Base-by-base conservation (phyloP, 2,113 vertebrate genomes). In the Dryoscopus gambensis region DNA sequence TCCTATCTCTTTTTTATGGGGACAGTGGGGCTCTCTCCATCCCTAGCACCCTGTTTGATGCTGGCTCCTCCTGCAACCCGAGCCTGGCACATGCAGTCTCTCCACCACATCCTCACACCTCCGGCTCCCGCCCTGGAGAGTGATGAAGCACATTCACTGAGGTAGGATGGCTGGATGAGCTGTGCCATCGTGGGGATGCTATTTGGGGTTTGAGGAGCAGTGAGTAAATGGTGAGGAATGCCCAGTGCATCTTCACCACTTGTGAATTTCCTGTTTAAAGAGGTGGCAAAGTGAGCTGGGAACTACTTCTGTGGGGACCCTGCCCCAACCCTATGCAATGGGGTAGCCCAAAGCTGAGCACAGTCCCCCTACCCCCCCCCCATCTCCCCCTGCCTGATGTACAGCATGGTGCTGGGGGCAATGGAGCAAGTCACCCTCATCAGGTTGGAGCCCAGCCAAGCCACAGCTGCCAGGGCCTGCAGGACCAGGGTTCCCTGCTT, bases 191-290 rank as follows among this genome's bases (percentile, higher is more conserved):
- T n/a, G n/a, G n/a, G n/a, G n/a, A n/a, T n/a, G n/a, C n/a, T n/a
- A n/a, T n/a, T n/a, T n/a, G n/a, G n/a, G n/a, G n/a, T n/a, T n/a
- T n/a, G n/a, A n/a, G n/a, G n/a, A n/a, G n/a, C n/a, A n/a, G n/a
- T n/a, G n/a, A n/a, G n/a, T n/a, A n/a, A n/a, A n/a, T n/a, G n/a
- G n/a, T n/a, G n/a, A n/a, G n/a, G n/a, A n/a, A n/a, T n/a, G n/a
- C 46, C 20, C 33, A 24, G 25, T 21, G 31, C 8, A 1, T 55
- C 42, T 65, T 78, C 6, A 2, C 53, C 11, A 30, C 90, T 83
- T 60, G 52, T 52, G 47, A 65, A 79, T 94, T 95, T 96, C 95
- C 93, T 91, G 84, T 96, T 96, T 93, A 82, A 17, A 4, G 88
- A 93, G 70, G 76, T 16, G 3, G 42, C 1, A 3, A 57, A 59